phyloP scores from a whole-genome alignment of 2,888 invertebrate species.

The Exocentrus adspersus region DNA sequence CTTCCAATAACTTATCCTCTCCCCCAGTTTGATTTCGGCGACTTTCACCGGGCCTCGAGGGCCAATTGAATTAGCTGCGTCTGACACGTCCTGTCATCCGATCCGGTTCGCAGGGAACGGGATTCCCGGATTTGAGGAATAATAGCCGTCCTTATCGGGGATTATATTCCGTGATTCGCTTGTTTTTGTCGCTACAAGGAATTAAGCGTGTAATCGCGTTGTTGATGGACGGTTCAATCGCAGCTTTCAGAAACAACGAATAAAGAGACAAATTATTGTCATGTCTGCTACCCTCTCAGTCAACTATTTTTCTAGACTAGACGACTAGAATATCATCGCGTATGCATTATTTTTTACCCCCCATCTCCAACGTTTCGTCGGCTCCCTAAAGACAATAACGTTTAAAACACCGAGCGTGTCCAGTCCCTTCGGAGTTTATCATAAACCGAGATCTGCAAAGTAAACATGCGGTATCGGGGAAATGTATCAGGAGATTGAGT shows the following conservation, averaged over 20 bases:
- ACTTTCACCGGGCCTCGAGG: not conserved
- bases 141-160: not conserved
- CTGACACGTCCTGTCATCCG: not conserved
- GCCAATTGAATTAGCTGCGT: not conserved
- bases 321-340: no score
- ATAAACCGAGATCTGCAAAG: not conserved
- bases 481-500: conserved; percentile 7
- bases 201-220: no score
- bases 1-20: conserved; percentile 23
- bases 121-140: not conserved
- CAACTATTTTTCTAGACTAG: no score
- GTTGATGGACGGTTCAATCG: no score
- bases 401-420: not conserved
- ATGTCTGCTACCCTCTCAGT: no score
- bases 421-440: not conserved
- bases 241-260: no score
- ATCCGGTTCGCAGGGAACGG: not conserved
- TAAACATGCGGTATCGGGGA: conserved; percentile 18
- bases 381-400: not conserved
- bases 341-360: no score
- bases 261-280: no score
- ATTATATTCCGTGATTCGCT: not conserved
- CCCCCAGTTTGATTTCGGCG: not conserved
- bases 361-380: no score
- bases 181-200: not conserved